Evolutionary conservation across 2,888 invertebrate genomes (phyloP).

Genomic region (Phyto melanocephala): DNA sequence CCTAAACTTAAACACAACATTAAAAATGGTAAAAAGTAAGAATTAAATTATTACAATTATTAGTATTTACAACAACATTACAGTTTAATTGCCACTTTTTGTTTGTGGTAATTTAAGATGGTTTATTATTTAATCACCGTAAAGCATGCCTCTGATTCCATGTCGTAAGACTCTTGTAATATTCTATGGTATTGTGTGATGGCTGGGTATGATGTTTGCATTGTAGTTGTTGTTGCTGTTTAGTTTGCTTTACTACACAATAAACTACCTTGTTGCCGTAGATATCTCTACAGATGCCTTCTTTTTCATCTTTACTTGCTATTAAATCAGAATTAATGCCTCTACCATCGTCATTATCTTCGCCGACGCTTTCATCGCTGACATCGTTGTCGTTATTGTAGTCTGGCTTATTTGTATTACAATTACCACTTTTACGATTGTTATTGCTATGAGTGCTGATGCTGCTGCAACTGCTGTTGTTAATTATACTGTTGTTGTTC

Average conservation of each 20-base stretch:
- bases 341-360: conserved; percentile 35
- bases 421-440: conserved; percentile 50
- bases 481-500: conserved; percentile 21
- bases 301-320: conserved; percentile 28
- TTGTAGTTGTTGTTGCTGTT: conserved; percentile 13
- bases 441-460: conserved; percentile 20
- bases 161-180: conserved; percentile 26
- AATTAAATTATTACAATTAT: conserved; percentile 22
- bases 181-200: conserved; percentile 5
- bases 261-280: conserved; percentile 27
- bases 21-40: conserved; percentile 6
- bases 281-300: conserved; percentile 6
- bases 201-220: background rate
- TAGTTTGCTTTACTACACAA: too few relatives aligned
- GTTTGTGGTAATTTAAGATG: conserved; percentile 40
- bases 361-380: background rate
- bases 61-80: conserved; percentile 58
- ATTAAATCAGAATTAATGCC: conserved; percentile 20
- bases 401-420: conserved; percentile 7
- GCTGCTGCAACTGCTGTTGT: conserved; percentile 64
- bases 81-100: conserved; percentile 46
- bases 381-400: conserved; percentile 5
- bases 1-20: background rate
- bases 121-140: conserved; percentile 66
- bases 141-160: conserved; percentile 55